Evolutionary conservation across 2,888 invertebrate species (phyloP).

Genomic region (Perithous albicinctus): DNA sequence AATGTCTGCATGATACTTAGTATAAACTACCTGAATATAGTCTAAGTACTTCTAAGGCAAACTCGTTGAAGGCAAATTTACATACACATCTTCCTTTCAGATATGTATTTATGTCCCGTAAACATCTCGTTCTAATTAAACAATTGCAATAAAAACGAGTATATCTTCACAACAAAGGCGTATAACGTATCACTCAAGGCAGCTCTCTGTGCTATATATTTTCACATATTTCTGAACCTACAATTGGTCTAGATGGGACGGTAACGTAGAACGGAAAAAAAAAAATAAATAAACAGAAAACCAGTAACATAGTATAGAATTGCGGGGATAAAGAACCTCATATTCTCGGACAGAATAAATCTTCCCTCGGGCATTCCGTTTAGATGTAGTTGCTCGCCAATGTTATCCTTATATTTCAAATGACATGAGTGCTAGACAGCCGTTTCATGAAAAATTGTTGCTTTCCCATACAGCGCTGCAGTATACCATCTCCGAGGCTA

Average conservation of each 20-base stretch:
- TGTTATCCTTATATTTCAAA: neutral
- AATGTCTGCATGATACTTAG: neutral
- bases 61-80: neutral
- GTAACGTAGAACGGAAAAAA: neutral
- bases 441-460: constrained; percentile 37
- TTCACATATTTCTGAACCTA: neutral
- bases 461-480: neutral
- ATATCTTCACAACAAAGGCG: neutral
- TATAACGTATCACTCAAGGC: neutral
- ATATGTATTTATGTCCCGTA: neutral
- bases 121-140: neutral
- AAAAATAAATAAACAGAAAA: neutral
- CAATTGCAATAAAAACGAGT: neutral
- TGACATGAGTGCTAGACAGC: constrained; percentile 9
- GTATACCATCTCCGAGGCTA: neutral
- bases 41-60: neutral
- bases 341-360: constrained; percentile 35
- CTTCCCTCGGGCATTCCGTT: constrained; percentile 29
- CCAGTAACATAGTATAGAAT: neutral
- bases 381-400: neutral
- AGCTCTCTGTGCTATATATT: neutral
- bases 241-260: neutral
- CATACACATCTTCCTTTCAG: neutral
- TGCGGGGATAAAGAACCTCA: constrained; percentile 18
- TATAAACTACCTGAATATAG: neutral